Evolutionary conservation across 2,113 vertebrate genomes (phyloP).

Genomic region (Tor tambroides): DNA sequence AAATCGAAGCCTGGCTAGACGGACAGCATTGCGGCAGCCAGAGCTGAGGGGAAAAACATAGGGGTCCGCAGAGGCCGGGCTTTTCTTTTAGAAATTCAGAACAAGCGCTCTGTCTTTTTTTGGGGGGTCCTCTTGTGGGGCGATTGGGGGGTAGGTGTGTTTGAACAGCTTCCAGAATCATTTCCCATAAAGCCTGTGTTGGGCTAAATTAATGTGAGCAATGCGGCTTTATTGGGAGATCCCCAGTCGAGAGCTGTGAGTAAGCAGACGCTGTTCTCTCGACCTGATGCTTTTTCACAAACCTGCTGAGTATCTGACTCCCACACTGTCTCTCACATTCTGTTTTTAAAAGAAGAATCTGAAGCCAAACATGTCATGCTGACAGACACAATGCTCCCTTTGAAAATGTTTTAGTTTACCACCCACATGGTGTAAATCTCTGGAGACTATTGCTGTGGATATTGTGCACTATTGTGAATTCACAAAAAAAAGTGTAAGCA

Average conservation of each 20-base stretch:
- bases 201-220: slow-evolving; percentile 58
- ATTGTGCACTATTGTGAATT: not conserved
- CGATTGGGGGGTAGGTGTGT: slow-evolving; percentile 28
- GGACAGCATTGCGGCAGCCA: slow-evolving; percentile 29
- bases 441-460: slow-evolving; percentile 11
- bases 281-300: slow-evolving; percentile 34
- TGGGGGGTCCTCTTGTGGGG: not conserved
- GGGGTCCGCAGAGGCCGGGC: not conserved
- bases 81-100: slow-evolving; percentile 36
- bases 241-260: slow-evolving; percentile 34
- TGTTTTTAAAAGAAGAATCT: slow-evolving; percentile 27
- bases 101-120: slow-evolving; percentile 1
- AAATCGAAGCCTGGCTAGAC: slow-evolving; percentile 52
- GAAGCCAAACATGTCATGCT: slow-evolving; percentile 33
- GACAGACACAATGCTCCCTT: slow-evolving; percentile 25
- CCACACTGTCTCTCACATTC: slow-evolving; percentile 38
- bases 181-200: slow-evolving; percentile 50
- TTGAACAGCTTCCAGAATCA: slow-evolving; percentile 57
- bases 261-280: slow-evolving; percentile 32
- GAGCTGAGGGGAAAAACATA: slow-evolving; percentile 42
- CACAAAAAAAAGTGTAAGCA: not conserved
- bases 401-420: slow-evolving; percentile 42
- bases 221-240: slow-evolving; percentile 41
- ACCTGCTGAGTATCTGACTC: slow-evolving; percentile 32
- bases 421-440: slow-evolving; percentile 33